Evolutionary conservation across 2,797 vertebrate genomes (phyloP), one percentile per base, ranked within the genome.

Genomic region (Scarus forsteni): DNA sequence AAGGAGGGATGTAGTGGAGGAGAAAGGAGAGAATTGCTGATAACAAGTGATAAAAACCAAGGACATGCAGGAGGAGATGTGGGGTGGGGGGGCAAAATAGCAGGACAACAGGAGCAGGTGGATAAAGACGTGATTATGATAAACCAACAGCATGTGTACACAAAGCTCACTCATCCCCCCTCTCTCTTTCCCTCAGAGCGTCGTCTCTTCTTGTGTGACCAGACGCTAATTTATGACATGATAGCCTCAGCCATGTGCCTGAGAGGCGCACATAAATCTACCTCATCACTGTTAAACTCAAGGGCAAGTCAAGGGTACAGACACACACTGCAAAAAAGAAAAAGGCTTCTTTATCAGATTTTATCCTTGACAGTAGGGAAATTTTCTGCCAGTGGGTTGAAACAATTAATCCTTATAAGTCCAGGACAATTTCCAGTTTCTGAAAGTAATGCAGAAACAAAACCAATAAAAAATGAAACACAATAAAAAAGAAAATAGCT

Each of bases 251-350:
- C 76, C 68, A 14, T 68, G 76, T 79, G 81, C 60, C 92, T 71
- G 54, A 85, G 75, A 88, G 84, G 49, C 52, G 35, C 71, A 68
- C 84, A 91, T 92, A 91, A 93, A 93, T 93, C 90, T 82, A 77
- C 73, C 75, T 85, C 83, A 85, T 88, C 88, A 78, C 77, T 65
- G 84, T 88, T 88, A 75, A 87, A 68, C 78, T 53, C 91, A 92
- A 93, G 92, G 91, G 77, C 85, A 86, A n/a, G 34, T 64, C 70
- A 92, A 89, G 89, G 91, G 82, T 45, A 40, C 40, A 5, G 34
- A 11, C 70, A 8, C 51, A n/a, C 62, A 66, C 76, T 64, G 76
- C 56, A 60, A 66, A 73, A 75, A 42, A n/a, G 5, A 75, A 70
- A 46, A 68, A 1, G 16, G 15, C n/a, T 35, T 11, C 60, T 54